Evolutionary conservation across 2,797 vertebrate genomes (phyloP).

Genomic region (Neoniphon sammara): DNA sequence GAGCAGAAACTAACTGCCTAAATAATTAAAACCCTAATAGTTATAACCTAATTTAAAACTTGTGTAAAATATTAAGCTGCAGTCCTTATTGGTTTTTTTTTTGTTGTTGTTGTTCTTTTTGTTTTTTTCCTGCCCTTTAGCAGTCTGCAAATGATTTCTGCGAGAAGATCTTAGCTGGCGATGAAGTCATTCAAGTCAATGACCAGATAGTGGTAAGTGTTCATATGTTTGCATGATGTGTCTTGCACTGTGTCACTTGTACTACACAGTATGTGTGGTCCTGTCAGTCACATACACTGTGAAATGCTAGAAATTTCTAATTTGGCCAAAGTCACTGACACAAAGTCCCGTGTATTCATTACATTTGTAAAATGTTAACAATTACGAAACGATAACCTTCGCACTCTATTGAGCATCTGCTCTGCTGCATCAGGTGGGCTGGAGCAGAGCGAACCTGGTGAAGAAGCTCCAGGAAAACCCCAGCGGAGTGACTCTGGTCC

Average conservation of each 20-base stretch:
- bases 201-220: constrained; percentile 94
- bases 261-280: not conserved
- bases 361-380: not conserved
- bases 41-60: not conserved
- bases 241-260: not conserved
- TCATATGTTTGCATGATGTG: not conserved
- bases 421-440: constrained; percentile 87
- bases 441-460: constrained; percentile 86
- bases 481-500: constrained; percentile 83
- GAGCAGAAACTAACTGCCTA: not conserved
- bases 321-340: not conserved
- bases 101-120: constrained; percentile 5
- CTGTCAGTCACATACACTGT: not conserved
- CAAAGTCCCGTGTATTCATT: not conserved
- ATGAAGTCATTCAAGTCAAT: constrained; percentile 95
- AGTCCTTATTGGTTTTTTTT: not conserved
- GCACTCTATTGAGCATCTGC: not conserved
- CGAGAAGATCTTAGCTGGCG: constrained; percentile 86
- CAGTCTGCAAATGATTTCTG: constrained; percentile 80
- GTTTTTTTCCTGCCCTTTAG: not conserved
- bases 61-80: not conserved
- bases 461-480: constrained; percentile 88
- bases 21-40: too few relatives aligned
- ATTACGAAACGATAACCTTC: not conserved
- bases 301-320: not conserved